These are phyloP conservation scores for Copidosoma aretas DNA, from an alignment of 2,888 invertebrate species.

Conservation along the genomic window DNA sequence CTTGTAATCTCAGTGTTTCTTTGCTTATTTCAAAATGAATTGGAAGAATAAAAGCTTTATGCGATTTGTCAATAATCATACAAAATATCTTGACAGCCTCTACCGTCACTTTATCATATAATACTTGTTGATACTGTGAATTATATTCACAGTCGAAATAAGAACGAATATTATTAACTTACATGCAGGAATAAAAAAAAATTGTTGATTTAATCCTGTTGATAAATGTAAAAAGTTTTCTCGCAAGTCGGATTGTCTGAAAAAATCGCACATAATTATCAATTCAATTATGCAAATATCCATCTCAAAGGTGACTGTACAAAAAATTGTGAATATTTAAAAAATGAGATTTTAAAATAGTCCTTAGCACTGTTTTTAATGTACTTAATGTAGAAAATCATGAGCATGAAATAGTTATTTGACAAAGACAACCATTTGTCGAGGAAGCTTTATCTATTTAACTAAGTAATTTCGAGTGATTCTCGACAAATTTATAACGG, in stretches of 20 bases:
- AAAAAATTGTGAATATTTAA: not conserved
- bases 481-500: constrained; percentile 34
- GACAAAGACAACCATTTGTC: constrained; percentile 35
- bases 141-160: constrained; percentile 29
- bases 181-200: constrained; percentile 54
- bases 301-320: not conserved
- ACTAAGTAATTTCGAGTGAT: constrained; percentile 22
- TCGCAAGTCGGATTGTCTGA: constrained; percentile 35
- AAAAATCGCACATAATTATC: not conserved
- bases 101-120: no score
- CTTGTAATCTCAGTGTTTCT: constrained; percentile 49
- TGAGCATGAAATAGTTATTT: constrained; percentile 25
- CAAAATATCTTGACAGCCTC: constrained; percentile 26
- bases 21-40: constrained; percentile 46
- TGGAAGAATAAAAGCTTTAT: constrained; percentile 28
- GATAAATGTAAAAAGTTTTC: constrained; percentile 28
- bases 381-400: constrained; percentile 24
- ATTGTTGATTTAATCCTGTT: constrained; percentile 44
- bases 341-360: constrained; percentile 21
- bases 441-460: constrained; percentile 31
- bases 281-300: not conserved
- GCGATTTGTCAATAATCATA: constrained; percentile 26
- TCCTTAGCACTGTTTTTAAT: constrained; percentile 3
- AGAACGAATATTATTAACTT: constrained; percentile 27
- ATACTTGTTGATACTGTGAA: constrained; percentile 33